Evolutionary conservation across 2,888 invertebrate genomes (phyloP), one percentile per base, ranked within the genome.

Genomic region (Lycophotia porphyrea): DNA sequence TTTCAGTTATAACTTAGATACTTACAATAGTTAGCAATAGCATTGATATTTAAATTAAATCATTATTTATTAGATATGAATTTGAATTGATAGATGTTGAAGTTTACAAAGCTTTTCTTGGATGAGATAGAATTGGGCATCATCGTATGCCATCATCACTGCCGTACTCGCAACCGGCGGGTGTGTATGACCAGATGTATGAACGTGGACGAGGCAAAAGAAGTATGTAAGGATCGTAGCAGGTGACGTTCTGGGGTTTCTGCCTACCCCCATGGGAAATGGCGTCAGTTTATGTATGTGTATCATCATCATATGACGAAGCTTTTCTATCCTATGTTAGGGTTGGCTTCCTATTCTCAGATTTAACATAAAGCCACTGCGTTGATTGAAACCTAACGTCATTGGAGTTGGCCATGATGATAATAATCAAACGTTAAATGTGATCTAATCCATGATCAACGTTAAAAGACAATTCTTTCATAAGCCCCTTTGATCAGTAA

Each of bases 1-100:
- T 84, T 84, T 47, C 74, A 69, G 63, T 61, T 71, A 70, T 13
- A 15, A 64, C 24, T 79, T 27, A 15, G 36, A 15, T 63, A 71
- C 34, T 68, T 66, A 24, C 31, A 34, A 67, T 68, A 49, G 55
- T 55, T 63, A 11, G 24, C 9, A 49, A 49, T 18, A 36, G 71
- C 55, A 9, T 63, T 70, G 24, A 63, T 73, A 69, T 70, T 63
- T 66, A 34, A 70, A 58, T 67, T 18, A 55, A 72, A 42, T 74
- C 5, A n/a, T 42, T 42, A 27, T 55, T 60, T 65, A 65, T 34
- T 65, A 8, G 15, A 58, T 15, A 47, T 13, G 15, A 39, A 47
- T 61, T 60, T 27, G 15, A 60, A 31, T 34, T 9, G 34, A 34
- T 34, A 11, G 34, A 60, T 60, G 34, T 9, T 60, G 21, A 60